These are phyloP conservation scores for Acyrthosiphon pisum DNA, from an alignment of 1,140 invertebrate species.

Conservation along the genomic window DNA sequence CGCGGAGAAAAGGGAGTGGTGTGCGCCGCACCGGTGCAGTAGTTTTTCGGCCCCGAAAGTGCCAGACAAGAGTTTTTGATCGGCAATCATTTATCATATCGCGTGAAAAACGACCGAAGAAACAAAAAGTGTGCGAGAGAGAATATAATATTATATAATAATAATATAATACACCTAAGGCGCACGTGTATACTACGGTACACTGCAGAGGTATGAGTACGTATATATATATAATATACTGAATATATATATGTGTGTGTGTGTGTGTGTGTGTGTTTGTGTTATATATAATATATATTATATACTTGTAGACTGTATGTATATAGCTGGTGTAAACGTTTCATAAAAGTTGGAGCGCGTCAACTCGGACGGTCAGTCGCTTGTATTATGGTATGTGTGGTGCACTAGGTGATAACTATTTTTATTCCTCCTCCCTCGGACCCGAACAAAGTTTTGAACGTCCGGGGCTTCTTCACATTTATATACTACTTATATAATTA, in stretches of 20 bases:
- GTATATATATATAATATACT: too few species aligned
- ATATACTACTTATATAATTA: neutral
- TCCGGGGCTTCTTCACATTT: neutral
- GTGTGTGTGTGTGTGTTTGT: too few species aligned
- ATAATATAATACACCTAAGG: neutral
- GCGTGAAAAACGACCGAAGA: constrained; percentile 50
- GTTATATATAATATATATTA: neutral
- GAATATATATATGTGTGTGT: too few species aligned
- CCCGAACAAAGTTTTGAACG: neutral
- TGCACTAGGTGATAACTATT: neutral
- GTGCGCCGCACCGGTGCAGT: neutral
- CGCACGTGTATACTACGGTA: neutral
- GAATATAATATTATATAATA: neutral
- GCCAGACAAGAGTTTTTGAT: constrained; percentile 51
- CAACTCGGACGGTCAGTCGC: neutral
- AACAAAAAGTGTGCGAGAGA: constrained; percentile 44
- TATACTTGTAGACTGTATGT: neutral
- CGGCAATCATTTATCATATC: constrained; percentile 56
- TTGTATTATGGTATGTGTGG: neutral
- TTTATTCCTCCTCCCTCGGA: neutral
- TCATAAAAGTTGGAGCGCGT: neutral
- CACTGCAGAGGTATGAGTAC: neutral
- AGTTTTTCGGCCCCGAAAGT: constrained; percentile 40
- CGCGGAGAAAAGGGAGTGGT: neutral
- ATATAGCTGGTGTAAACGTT: neutral